Percentiles rank a stretch among this genome's conserved stretches.
Evolutionary conservation across 1,140 invertebrate genomes (phyloP).

Genomic region (Drosophila obscura): DNA sequence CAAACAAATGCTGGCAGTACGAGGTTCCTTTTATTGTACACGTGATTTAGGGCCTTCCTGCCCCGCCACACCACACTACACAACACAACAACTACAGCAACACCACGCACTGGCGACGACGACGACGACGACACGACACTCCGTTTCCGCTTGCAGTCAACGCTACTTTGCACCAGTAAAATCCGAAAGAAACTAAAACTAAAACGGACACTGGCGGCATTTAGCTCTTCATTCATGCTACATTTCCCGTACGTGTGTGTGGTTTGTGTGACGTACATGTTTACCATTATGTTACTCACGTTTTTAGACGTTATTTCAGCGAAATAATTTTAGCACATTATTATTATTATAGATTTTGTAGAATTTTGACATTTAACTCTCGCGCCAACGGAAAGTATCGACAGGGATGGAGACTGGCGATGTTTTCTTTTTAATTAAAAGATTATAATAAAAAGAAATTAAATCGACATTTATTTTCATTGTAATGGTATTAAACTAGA

Average conservation of each 20-base stretch:
- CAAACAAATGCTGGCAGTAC: conserved; percentile 63
- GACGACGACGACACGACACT: conserved; percentile 12
- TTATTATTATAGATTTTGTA: conserved; percentile 3
- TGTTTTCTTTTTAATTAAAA: background rate
- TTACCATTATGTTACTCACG: conserved; percentile 50
- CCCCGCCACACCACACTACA: conserved; percentile 43
- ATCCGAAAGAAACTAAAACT: conserved; percentile 64
- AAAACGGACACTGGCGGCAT: conserved; percentile 26
- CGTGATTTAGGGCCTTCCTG: conserved; percentile 63
- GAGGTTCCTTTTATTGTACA: conserved; percentile 50
- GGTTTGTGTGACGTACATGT: conserved; percentile 14
- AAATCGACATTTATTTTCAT: no score
- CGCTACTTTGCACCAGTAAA: conserved; percentile 73
- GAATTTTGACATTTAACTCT: conserved; percentile 27
- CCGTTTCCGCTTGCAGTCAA: conserved; percentile 30
- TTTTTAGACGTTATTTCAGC: background rate
- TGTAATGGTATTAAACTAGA: no score
- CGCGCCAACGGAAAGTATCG: conserved; percentile 3
- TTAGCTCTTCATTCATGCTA: conserved; percentile 60
- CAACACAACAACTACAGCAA: conserved; percentile 2
- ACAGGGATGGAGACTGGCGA: conserved; percentile 1
- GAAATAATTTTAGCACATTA: background rate
- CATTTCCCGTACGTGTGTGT: conserved; percentile 19
- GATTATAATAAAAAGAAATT: no score
- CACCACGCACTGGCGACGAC: conserved; percentile 33